Conservation (phyloP, 2,888 invertebrate genomes). For the Drosophila atripex region DNA sequence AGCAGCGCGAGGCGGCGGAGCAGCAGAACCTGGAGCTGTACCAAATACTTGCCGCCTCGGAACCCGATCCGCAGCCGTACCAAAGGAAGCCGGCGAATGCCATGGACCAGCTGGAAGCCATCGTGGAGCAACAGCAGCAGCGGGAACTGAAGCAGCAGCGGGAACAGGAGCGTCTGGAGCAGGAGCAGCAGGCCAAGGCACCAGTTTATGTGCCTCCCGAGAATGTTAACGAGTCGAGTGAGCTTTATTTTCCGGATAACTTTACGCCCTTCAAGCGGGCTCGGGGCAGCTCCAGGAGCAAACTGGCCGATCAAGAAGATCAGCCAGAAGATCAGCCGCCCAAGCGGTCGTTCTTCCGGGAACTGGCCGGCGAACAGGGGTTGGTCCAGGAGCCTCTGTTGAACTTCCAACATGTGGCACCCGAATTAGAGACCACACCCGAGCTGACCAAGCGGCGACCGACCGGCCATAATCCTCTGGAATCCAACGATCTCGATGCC, state of each 20-base stretch:
- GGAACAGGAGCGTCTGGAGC: slow-evolving; percentile 40
- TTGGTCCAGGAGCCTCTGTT: slow-evolving; percentile 53
- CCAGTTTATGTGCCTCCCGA: slow-evolving; percentile 70
- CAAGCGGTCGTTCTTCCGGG: slow-evolving; percentile 75
- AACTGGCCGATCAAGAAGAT: slow-evolving; percentile 1
- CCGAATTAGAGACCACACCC: slow-evolving; percentile 33
- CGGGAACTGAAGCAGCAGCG: slow-evolving; percentile 40
- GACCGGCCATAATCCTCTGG: slow-evolving; percentile 13
- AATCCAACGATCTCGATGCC: slow-evolving; percentile 28
- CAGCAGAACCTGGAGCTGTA: slow-evolving; percentile 80
- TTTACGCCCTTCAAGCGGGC: slow-evolving; percentile 74
- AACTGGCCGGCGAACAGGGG: slow-evolving; percentile 72
- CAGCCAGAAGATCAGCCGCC: slow-evolving; percentile 21
- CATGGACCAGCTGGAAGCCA: slow-evolving; percentile 66
- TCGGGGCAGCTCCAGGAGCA: slow-evolving; percentile 23
- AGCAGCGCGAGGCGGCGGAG: slow-evolving; percentile 64
- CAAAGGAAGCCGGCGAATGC: slow-evolving; percentile 68
- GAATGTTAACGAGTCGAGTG: slow-evolving; percentile 75
- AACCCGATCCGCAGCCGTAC: slow-evolving; percentile 81
- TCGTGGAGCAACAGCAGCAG: slow-evolving; percentile 61
- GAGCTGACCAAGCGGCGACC: slow-evolving; percentile 56
- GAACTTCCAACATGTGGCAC: slow-evolving; percentile 34
- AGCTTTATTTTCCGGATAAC: slow-evolving; percentile 77
- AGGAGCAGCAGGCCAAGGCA: slow-evolving; percentile 40
- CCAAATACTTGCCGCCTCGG: slow-evolving; percentile 81